Conservation (phyloP, 2,113 vertebrate species). For the Tyrannus savana region DNA sequence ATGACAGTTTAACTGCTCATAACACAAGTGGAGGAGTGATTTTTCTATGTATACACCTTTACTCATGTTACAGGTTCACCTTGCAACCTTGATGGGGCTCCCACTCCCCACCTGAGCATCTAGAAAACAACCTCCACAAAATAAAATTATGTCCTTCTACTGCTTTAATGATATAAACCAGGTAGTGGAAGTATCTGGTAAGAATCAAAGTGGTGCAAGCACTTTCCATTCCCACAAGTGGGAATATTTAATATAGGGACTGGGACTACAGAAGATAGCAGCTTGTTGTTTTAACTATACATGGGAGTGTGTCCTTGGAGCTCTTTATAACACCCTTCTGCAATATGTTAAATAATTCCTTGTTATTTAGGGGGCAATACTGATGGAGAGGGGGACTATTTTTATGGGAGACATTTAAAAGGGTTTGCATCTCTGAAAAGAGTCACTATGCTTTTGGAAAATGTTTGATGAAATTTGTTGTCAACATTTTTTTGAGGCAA, state of each 20-base stretch:
- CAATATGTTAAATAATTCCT: background rate
- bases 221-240: background rate
- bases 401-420: background rate
- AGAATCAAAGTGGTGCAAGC: background rate
- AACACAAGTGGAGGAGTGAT: background rate
- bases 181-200: background rate
- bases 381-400: background rate
- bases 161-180: background rate
- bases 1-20: background rate
- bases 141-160: background rate
- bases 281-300: background rate
- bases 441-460: background rate
- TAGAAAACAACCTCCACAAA: background rate
- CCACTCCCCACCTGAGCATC: background rate
- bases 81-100: background rate
- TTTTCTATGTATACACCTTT: background rate
- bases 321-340: background rate
- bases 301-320: background rate
- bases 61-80: background rate
- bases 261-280: background rate
- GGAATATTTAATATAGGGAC: background rate
- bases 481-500: background rate
- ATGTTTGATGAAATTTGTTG: background rate
- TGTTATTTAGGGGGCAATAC: background rate
- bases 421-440: background rate